A percentile compares a stretch with the other conserved stretches of the same genome.
Conservation (phyloP, 2,113 vertebrate genomes). For the Tupaia chinensis region DNA sequence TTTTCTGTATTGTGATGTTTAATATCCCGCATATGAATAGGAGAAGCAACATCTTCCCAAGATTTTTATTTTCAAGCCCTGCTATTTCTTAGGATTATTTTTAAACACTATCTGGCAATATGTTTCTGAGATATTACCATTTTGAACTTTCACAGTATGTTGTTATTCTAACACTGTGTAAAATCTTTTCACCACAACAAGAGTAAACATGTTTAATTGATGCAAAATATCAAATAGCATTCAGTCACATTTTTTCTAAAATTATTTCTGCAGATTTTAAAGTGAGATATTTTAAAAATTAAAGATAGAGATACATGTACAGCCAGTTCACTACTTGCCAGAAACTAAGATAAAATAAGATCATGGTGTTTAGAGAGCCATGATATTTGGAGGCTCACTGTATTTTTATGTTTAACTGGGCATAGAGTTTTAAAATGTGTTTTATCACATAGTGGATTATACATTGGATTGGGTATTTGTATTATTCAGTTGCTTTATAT, state of each 20-base stretch:
- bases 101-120: slow-evolving; percentile 63
- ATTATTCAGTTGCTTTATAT: background rate
- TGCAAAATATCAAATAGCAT: slow-evolving; percentile 67
- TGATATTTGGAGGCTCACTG: background rate
- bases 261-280: slow-evolving; percentile 30
- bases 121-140: slow-evolving; percentile 60
- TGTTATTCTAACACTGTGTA: slow-evolving; percentile 67
- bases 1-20: background rate
- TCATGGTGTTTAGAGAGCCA: background rate
- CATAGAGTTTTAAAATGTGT: background rate
- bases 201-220: slow-evolving; percentile 75
- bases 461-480: background rate
- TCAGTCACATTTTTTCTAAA: slow-evolving; percentile 64
- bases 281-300: slow-evolving; percentile 18
- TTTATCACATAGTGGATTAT: background rate
- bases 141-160: slow-evolving; percentile 72
- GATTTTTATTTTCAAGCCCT: slow-evolving; percentile 42
- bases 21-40: background rate
- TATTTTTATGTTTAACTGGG: slow-evolving; percentile 34
- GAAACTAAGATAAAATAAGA: slow-evolving; percentile 40
- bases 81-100: slow-evolving; percentile 51
- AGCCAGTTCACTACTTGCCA: background rate
- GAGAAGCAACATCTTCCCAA: background rate
- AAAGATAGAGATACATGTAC: background rate
- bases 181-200: slow-evolving; percentile 67